Base-by-base conservation (phyloP, 1,140 invertebrate genomes). In the Probaryconus sp. region DNA sequence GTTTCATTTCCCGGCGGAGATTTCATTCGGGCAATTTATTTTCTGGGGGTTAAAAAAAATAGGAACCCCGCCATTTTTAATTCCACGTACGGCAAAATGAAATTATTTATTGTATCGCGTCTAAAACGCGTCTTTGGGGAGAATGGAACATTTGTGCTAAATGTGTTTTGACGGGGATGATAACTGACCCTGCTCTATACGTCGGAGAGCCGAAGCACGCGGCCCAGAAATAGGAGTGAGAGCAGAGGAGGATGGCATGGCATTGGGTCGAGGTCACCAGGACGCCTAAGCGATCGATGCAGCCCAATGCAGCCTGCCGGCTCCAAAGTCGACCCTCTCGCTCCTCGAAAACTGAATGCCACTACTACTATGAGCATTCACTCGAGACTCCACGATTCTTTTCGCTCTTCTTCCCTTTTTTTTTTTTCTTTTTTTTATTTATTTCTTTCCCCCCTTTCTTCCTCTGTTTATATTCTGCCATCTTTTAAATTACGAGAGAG, bases 251-350 rank as follows among this genome's bases (percentile, higher is more conserved):
- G 56, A 50, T 73, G 67, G 61, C 50, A 56, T 83, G 83, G 83
- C 81, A 84, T 83, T 86, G 79, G 85, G 85, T 86, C 85, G 83
- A 85, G 85, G 85, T 86, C 85, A 85, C 85, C 83, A 81, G 85
- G 83, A 85, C 84, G 77, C 73, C 16, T 64, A 75, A 76, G 58
- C 82, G 84, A 85, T 84, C 83, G 84, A 85, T 84, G 80, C 80
- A 85, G 83, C 84, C 76, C 83, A 83, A 85, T 84, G 80, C 79
- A 86, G 82, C 84, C 74, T 76, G 73, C 79, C 74, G 60, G 58
- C 73, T 61, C 53, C 61, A 38, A 61, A 55, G 56, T 56, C 60
- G 10, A 26, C 7, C 11, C 37, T 37, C 45, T 30, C 30, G 0
- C 61, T 40, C 64, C 6, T 28, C 47, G 40, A 48, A 67, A 67